These are phyloP conservation scores for Enteromius thamalakanensis DNA, from an alignment of 2,797 vertebrate genomes.

Conservation along the genomic window DNA sequence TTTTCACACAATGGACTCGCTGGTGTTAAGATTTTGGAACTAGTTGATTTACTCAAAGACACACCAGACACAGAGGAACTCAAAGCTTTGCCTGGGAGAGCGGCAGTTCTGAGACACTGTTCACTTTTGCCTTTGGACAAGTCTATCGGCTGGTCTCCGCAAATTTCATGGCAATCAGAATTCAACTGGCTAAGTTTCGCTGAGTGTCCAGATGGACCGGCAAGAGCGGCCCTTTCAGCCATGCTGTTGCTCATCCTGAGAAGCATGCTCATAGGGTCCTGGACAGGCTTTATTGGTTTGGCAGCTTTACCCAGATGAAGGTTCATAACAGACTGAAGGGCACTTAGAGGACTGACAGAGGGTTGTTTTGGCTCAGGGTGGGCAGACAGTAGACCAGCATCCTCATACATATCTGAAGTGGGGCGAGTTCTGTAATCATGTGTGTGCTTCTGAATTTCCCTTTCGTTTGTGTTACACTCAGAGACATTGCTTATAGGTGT, in stretches of 20 bases:
- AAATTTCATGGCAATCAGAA: conserved; percentile 85
- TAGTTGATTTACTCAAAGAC: conserved; percentile 45
- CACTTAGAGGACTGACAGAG: conserved; percentile 96
- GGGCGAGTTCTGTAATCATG: conserved; percentile 78
- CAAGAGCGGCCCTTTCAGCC: conserved; percentile 94
- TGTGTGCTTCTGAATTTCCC: conserved; percentile 21
- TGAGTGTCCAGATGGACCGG: conserved; percentile 86
- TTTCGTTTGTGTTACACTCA: conserved; percentile 58
- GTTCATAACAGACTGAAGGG: conserved; percentile 99
- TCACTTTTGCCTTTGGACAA: conserved; percentile 96
- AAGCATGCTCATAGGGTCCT: conserved; percentile 98
- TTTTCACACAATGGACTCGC: conserved; percentile 94
- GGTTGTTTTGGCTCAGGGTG: conserved; percentile 93
- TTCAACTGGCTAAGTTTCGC: conserved; percentile 85
- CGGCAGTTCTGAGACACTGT: conserved; percentile 85
- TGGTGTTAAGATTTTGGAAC: conserved; percentile 31
- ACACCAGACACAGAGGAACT: conserved; percentile 41
- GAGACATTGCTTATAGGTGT: conserved; percentile 66
- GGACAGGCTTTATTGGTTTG: conserved; percentile 90
- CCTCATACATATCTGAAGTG: conserved; percentile 80
- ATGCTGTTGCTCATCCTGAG: conserved; percentile 98
- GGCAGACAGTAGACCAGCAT: conserved; percentile 91
- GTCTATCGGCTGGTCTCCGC: conserved; percentile 97
- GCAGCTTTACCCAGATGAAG: conserved; percentile 98
- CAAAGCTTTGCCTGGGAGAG: conserved; percentile 69